Percentiles rank a stretch among this genome's conserved stretches.
Conservation (phyloP, 2,888 invertebrate genomes). For the Lapara coniferarum region DNA sequence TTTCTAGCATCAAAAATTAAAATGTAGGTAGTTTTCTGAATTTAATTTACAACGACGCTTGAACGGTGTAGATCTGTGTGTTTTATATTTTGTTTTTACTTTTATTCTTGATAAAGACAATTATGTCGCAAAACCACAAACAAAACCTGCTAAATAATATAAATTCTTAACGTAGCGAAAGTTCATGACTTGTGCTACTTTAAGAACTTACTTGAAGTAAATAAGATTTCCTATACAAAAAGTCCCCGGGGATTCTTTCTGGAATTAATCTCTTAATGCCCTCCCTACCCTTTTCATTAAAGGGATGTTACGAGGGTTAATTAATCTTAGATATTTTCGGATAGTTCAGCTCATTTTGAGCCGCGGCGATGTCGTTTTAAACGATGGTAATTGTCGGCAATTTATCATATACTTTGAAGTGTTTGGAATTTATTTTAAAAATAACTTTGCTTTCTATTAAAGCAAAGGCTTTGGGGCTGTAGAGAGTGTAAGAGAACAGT, state of each 20-base stretch:
- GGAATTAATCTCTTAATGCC: slow-evolving; percentile 76
- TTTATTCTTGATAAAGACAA: too few species aligned
- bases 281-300: slow-evolving; percentile 66
- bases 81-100: too few species aligned
- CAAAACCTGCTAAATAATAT: neutral
- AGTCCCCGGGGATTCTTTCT: slow-evolving; percentile 68
- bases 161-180: slow-evolving; percentile 24
- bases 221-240: slow-evolving; percentile 77
- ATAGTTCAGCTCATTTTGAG: slow-evolving; percentile 13
- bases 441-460: neutral
- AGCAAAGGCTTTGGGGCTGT: too few species aligned
- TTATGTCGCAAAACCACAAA: too few species aligned
- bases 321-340: slow-evolving; percentile 57
- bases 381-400: slow-evolving; percentile 1
- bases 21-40: too few species aligned
- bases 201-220: slow-evolving; percentile 66
- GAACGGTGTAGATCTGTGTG: too few species aligned
- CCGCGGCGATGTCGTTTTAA: neutral
- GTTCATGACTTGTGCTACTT: slow-evolving; percentile 32
- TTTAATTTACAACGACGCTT: too few species aligned
- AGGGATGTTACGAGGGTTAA: slow-evolving; percentile 64
- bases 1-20: too few species aligned
- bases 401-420: neutral
- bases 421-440: neutral
- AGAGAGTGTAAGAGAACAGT: too few species aligned